Conservation (phyloP, 2,113 vertebrate genomes). For the Aix galericulata region DNA sequence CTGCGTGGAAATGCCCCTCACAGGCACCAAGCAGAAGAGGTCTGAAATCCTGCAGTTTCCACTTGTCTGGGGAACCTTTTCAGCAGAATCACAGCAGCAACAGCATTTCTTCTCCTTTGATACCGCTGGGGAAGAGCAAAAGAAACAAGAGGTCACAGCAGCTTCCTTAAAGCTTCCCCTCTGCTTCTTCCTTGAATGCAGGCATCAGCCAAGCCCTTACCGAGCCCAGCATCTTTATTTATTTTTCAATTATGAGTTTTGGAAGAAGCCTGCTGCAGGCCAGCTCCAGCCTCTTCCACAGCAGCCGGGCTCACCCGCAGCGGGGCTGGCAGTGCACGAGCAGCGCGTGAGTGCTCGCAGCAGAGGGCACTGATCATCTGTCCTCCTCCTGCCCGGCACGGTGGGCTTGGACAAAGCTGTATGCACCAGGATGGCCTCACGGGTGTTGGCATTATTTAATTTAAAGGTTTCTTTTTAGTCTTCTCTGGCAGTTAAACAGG, state of each 20-base stretch:
- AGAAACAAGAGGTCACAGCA: neutral
- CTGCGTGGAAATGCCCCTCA: neutral
- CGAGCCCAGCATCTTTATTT: neutral
- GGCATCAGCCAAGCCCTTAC: neutral
- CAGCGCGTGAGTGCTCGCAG: neutral
- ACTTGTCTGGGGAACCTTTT: neutral
- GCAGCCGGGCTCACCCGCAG: neutral
- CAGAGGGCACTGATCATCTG: neutral
- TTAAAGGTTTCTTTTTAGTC: neutral
- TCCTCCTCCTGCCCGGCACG: neutral
- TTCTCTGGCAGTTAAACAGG: neutral
- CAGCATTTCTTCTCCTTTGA: neutral
- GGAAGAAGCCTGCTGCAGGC: neutral
- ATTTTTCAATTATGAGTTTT: no score
- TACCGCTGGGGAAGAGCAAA: rapidly evolving
- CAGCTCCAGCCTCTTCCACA: neutral
- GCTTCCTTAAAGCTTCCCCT: neutral
- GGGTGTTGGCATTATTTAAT: rapidly evolving
- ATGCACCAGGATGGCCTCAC: neutral
- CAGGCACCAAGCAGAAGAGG: neutral
- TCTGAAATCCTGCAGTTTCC: neutral
- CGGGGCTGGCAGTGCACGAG: neutral
- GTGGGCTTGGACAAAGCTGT: neutral
- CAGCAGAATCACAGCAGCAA: neutral
- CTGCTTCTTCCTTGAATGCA: neutral